phyloP scores from a whole-genome alignment of 1,140 invertebrate species.

The Paraescarpia echinospica region DNA sequence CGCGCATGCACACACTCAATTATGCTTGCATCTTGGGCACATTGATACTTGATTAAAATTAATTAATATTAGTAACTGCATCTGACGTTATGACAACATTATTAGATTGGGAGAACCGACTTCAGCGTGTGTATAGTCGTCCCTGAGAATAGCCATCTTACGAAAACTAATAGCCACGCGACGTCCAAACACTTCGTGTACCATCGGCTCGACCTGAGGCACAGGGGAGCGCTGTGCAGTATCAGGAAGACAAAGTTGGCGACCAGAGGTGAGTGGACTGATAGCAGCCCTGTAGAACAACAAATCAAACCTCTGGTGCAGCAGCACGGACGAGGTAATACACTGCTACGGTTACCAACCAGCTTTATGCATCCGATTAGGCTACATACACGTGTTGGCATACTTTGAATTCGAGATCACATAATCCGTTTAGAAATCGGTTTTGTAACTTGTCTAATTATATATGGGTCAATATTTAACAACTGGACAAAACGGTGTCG shows the following conservation, averaged over 20 bases:
- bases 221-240: neutral
- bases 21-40: too few relatives aligned
- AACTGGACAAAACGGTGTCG: too few relatives aligned
- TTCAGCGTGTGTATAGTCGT: neutral
- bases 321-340: neutral
- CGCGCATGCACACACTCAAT: too few relatives aligned
- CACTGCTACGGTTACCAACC: neutral
- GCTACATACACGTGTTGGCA: neutral
- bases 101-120: neutral
- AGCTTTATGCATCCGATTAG: neutral
- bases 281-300: too few relatives aligned
- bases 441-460: too few relatives aligned
- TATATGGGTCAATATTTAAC: too few relatives aligned
- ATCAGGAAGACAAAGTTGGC: neutral
- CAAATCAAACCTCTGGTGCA: too few relatives aligned
- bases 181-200: neutral
- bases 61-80: neutral
- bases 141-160: neutral
- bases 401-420: too few relatives aligned
- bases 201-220: neutral
- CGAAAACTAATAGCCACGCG: neutral
- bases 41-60: too few relatives aligned
- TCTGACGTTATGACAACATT: neutral
- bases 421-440: too few relatives aligned
- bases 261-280: neutral